These are phyloP conservation scores for Probaryconus sp. DNA, from an alignment of 1,140 invertebrate genomes.

Conservation along the genomic window DNA sequence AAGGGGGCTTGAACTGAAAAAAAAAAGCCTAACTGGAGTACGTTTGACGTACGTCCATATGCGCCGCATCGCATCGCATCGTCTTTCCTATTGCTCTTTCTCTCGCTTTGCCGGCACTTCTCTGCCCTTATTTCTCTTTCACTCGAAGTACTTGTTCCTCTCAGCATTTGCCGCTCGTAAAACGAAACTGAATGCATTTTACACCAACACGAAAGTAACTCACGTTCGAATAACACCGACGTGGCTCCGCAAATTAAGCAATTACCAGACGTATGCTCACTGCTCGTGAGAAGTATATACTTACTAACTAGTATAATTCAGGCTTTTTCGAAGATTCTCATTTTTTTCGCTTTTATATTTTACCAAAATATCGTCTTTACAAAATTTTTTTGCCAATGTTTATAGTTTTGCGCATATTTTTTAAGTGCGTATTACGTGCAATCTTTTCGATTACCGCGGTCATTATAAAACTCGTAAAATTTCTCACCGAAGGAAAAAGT, in stretches of 20 bases:
- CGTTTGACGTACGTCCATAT: conserved; percentile 10
- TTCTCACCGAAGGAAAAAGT: conserved; percentile 45
- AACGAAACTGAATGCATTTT: conserved; percentile 72
- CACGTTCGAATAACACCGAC: conserved; percentile 62
- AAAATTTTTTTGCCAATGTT: conserved; percentile 47
- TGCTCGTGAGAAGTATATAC: conserved; percentile 62
- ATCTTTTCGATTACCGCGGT: conserved; percentile 56
- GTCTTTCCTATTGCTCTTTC: conserved; percentile 37
- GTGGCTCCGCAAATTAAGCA: conserved; percentile 77
- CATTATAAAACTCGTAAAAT: conserved; percentile 46
- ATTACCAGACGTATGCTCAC: conserved; percentile 71
- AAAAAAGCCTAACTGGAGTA: conserved; percentile 18
- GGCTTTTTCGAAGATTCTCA: conserved; percentile 50
- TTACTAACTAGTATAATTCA: conserved; percentile 60
- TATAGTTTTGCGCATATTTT: conserved; percentile 57
- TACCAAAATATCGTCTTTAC: conserved; percentile 46
- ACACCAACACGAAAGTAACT: conserved; percentile 62
- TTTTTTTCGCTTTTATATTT: conserved; percentile 40
- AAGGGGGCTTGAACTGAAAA: conserved; percentile 21
- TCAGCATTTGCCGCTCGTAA: conserved; percentile 68
- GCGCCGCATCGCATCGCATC: conserved; percentile 21
- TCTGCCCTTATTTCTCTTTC: conserved; percentile 54
- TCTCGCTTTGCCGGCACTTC: conserved; percentile 30
- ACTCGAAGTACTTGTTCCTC: conserved; percentile 63
- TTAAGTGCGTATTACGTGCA: conserved; percentile 46